These are phyloP conservation scores for Rhopalosiphum maidis DNA, from an alignment of 1,140 invertebrate genomes.

Conservation along the genomic window DNA sequence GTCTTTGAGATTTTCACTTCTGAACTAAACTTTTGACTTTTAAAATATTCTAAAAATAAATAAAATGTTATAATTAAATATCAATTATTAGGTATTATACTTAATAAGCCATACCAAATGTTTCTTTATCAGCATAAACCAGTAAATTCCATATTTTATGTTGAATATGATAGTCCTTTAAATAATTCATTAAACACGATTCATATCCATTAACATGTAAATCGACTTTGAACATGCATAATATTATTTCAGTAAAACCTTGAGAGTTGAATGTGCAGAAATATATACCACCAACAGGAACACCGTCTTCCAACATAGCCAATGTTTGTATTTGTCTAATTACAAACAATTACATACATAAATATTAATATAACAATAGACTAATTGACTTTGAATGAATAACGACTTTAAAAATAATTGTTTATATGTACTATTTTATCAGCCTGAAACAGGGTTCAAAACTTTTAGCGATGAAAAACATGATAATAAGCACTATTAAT, in stretches of 20 bases:
- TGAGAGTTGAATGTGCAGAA: background rate
- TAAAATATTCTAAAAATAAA: background rate
- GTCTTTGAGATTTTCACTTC: background rate
- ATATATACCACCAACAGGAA: background rate
- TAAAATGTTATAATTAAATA: background rate
- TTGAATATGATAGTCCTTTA: background rate
- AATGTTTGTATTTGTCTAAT: background rate
- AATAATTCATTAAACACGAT: background rate
- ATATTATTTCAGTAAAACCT: background rate
- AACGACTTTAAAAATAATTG: background rate
- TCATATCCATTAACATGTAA: background rate
- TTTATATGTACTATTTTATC: too few relatives aligned
- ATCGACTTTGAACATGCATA: background rate
- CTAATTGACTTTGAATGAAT: background rate
- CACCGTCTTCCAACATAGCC: background rate
- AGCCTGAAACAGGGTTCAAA: too few relatives aligned
- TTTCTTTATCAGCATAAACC: background rate
- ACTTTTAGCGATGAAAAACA: too few relatives aligned
- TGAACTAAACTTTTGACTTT: background rate
- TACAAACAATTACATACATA: background rate
- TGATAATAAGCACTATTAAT: too few relatives aligned
- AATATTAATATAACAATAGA: background rate
- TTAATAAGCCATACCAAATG: background rate
- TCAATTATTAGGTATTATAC: background rate
- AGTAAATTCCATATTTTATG: background rate